A percentile compares a stretch with the other conserved stretches of the same genome.
Evolutionary conservation across 2,888 invertebrate species (phyloP).

Genomic region (Nysson spinosus): DNA sequence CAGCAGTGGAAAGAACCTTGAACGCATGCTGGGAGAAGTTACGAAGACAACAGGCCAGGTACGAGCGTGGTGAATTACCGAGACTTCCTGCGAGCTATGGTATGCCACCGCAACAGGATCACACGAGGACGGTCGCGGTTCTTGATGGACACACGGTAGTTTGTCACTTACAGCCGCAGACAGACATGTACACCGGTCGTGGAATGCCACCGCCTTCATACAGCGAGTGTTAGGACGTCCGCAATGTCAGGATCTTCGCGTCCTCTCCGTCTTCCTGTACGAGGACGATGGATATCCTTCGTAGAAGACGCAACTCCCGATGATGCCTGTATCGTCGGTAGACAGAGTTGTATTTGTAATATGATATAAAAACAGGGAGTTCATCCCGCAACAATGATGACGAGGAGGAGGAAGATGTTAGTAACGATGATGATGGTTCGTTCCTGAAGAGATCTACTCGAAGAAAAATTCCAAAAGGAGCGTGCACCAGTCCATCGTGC

Average conservation of each 20-base stretch:
- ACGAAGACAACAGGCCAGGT: slow-evolving; percentile 71
- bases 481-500: slow-evolving; percentile 1
- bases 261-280: slow-evolving; percentile 30
- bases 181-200: slow-evolving; percentile 79
- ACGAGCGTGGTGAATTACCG: slow-evolving; percentile 72
- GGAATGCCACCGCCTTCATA: slow-evolving; percentile 81
- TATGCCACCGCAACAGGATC: slow-evolving; percentile 69
- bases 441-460: slow-evolving; percentile 29
- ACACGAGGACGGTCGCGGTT: slow-evolving; percentile 83
- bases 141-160: slow-evolving; percentile 91
- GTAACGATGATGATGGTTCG: slow-evolving; percentile 24
- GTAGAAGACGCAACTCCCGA: not conserved
- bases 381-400: slow-evolving; percentile 17
- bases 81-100: slow-evolving; percentile 65
- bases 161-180: slow-evolving; percentile 88
- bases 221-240: slow-evolving; percentile 79
- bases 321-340: not conserved
- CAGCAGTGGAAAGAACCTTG: slow-evolving; percentile 69
- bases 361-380: too few relatives aligned
- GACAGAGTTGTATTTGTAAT: too few relatives aligned
- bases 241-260: slow-evolving; percentile 13
- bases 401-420: not conserved
- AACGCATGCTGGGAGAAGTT: slow-evolving; percentile 74
- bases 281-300: slow-evolving; percentile 26
- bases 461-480: not conserved